Evolutionary conservation across 2,113 vertebrate genomes (phyloP), one percentile per base, ranked within the genome.

Genomic region (Entosphenus tridentatus): DNA sequence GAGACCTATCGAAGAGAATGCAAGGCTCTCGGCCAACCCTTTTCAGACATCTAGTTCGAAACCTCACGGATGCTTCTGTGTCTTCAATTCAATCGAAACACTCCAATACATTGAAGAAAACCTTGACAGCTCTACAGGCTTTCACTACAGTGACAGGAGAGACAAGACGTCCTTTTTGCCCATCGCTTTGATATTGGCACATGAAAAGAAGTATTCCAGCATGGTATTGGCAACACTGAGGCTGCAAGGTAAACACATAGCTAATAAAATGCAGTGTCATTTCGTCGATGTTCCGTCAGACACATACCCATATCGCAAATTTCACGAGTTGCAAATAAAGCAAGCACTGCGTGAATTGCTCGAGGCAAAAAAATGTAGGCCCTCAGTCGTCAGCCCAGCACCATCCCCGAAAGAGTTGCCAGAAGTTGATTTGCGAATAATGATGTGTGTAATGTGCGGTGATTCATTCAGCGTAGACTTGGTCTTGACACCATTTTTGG

Each of bases 361-460:
- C 70, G 92, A 98, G 70, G 87, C 87, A 71, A 78, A 95, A 68
- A 96, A 95, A 83, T 88, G 89, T 72, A 90, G 84, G 79, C 87
- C 87, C 72, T 90, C 96, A 73, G 81, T 88, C 72, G 81, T 91
- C 71, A 86, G 82, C 69, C 88, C 89, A 1, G 78, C 87, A 79
- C 90, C 92, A 9, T 86, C 81, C 67, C 92, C 89, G 80, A 98
- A 95, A 77, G 92, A 96, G 78, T 78, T 92, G 72, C 88, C 91
- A 2, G 95, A 97, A 82, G 87, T 86, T 1, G 92, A 98, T 74
- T 79, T 98, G 56, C 82, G 92, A 74, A 95, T 97, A 57, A 89
- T 96, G 55, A 97, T 98, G 92, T 98, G 91, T 75, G 90, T 88
- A 72, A 95, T 96, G 92, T 98, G 95, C 79, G 91, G 92, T 65